Evolutionary conservation across 2,113 vertebrate genomes (phyloP).

Genomic region (Hypomesus transpacificus): DNA sequence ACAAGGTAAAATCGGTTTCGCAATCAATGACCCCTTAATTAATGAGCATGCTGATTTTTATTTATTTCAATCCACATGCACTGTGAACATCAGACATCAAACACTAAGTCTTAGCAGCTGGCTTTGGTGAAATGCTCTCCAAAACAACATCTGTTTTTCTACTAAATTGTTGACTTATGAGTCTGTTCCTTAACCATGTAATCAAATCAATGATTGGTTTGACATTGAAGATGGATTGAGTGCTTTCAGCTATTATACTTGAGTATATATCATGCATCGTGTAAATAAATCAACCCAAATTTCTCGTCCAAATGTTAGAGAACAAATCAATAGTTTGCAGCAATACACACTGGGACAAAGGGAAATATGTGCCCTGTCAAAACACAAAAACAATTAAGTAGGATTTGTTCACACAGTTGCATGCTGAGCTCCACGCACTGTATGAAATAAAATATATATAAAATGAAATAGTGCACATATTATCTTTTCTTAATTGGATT

Average conservation of each 20-base stretch:
- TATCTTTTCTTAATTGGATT: not conserved
- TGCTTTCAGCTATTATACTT: constrained; percentile 47
- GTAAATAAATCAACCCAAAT: not conserved
- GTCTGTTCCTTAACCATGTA: constrained; percentile 48
- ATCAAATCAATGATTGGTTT: constrained; percentile 59
- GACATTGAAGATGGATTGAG: constrained; percentile 50
- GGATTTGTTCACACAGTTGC: not conserved
- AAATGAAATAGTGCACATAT: not conserved
- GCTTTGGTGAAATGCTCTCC: not conserved
- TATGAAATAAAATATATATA: not conserved
- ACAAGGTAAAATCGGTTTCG: too few relatives aligned
- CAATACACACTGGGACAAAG: constrained; percentile 2
- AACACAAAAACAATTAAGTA: not conserved
- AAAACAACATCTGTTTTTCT: constrained; percentile 19
- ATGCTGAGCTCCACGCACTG: not conserved
- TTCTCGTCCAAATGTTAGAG: constrained; percentile 28
- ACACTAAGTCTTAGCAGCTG: constrained; percentile 29
- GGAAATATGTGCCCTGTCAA: constrained; percentile 14
- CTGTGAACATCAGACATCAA: constrained; percentile 51
- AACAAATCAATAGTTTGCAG: constrained; percentile 14
- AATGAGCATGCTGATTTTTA: not conserved
- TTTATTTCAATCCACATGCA: not conserved
- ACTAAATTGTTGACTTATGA: constrained; percentile 44
- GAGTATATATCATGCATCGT: constrained; percentile 25
- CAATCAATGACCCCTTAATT: too few relatives aligned